Base-by-base conservation (phyloP, 2,113 vertebrate species). In the Motacilla alba region DNA sequence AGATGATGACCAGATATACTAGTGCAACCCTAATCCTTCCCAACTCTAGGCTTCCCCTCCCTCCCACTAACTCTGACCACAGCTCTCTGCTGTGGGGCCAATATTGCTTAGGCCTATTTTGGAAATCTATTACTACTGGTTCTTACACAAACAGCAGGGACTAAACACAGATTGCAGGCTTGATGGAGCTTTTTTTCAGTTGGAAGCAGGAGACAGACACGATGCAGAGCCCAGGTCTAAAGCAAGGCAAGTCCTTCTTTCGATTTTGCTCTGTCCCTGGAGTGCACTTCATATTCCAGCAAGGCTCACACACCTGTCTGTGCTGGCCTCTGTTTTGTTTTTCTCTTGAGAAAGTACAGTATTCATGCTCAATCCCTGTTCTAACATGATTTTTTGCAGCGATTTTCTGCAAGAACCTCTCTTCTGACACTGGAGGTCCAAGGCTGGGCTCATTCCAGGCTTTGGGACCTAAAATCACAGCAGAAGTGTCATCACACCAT, bases 1-100 rank as follows among this genome's bases (percentile, higher is more conserved):
- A 93, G 73, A 95, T 91, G 94, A 93, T 92, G 94, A 93, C 93
- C 94, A 97, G 91, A 94, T 97, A 95, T 35, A 64, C 72, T 63
- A 66, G 89, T 94, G 89, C 77, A 94, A 92, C n/a, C 47, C 33
- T 90, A 88, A 95, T 88, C 79, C 67, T 90, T 91, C 77, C 68
- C 85, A 95, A 59, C 80, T 88, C 66, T 35, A 92, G 81, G 91
- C 53, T 96, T 96, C 73, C 88, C 95, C 68, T 93, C 88, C 83
- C 72, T 94, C 85, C 83, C 64, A 41, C 85, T 88, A 49, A 89
- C 78, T 44, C 75, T 85, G 85, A 91, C 90, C 93, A 93, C 90
- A 94, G 64, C 27, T 81, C 69, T 86, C 79, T 96, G 88, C 94
- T 93, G 16, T 69, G 28, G 41, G 78, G 70, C 93, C 75, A 83